Base-by-base conservation (phyloP, 2,797 vertebrate genomes). In the Gallirallus australis region DNA sequence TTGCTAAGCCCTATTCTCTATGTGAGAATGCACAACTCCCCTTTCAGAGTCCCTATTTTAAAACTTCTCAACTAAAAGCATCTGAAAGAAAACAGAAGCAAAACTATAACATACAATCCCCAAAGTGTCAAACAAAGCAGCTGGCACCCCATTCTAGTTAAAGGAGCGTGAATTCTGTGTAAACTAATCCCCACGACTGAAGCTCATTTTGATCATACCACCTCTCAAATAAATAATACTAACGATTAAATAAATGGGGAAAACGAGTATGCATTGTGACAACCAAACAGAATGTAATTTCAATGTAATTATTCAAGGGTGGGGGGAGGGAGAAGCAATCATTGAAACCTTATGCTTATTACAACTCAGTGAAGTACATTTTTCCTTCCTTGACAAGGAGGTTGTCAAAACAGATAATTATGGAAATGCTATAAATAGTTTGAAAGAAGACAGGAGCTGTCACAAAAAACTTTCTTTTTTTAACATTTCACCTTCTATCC, bases 351-450 rank as follows among this genome's bases (percentile, higher is more conserved):
- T 86, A 94, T 42, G 77, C 53, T 97, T 96, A 96, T 90, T 78
- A 91, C 61, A 93, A 80, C n/a, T 94, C 61, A 89, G 8, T 90
- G 84, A 97, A 96, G 65, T 90, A 96, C 45, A 65, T 84, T 97
- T 92, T 60, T 68, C 50, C 54, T 71, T 42, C 31, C 66, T 89
- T 96, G 95, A 96, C 94, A 95, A 77, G 82, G 37, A 94, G 53
- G 73, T 68, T 97, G 96, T 97, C 96, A 97, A 96, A 98, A 97
- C 82, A 96, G 84, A 31, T 84, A 95, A 97, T 97, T 97, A 95
- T 45, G 92, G 78, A 96, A 96, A 97, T 90, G 87, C 63, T 89
- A 91, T 81, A 97, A 97, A 96, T 37, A 95, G 77, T 97, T 33
- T 75, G 77, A 96, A 97, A 96, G 48, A 96, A 96, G 50, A 96